These are phyloP conservation scores for Philonicus albiceps DNA, from an alignment of 2,888 invertebrate species.

Conservation along the genomic window DNA sequence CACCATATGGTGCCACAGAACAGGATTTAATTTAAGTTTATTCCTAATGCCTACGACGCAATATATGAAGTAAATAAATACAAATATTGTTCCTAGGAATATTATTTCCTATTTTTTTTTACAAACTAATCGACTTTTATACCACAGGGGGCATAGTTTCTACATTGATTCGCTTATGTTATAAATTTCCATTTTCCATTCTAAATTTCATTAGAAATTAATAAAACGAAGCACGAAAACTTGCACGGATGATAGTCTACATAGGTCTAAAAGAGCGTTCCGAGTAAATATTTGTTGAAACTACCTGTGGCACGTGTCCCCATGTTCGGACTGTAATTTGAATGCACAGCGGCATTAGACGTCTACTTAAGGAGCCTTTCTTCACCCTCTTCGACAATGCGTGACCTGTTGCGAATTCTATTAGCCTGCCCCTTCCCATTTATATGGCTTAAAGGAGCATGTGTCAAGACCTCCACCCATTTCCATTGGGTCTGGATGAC, in stretches of 20 bases:
- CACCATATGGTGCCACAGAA: no score
- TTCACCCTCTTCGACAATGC: neutral
- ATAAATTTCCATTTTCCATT: no score
- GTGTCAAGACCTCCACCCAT: neutral
- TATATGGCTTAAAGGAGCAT: neutral
- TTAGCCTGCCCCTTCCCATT: neutral
- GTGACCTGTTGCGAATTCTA: neutral
- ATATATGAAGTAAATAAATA: no score
- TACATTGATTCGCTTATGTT: no score
- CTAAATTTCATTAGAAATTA: neutral
- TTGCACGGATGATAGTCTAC: neutral
- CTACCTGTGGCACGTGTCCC: neutral
- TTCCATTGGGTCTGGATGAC: neutral
- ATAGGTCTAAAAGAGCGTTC: neutral
- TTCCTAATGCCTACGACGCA: no score
- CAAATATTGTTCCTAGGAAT: no score
- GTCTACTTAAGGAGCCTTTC: neutral
- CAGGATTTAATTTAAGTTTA: no score
- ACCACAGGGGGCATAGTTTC: no score
- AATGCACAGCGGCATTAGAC: neutral
- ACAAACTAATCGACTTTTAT: no score
- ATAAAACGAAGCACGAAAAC: neutral
- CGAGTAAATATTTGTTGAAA: neutral
- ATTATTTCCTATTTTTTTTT: no score
- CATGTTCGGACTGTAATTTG: neutral